Evolutionary conservation across 2,113 vertebrate genomes (phyloP), one percentile per base, ranked within the genome.

Genomic region (Atherinomorus stipes): DNA sequence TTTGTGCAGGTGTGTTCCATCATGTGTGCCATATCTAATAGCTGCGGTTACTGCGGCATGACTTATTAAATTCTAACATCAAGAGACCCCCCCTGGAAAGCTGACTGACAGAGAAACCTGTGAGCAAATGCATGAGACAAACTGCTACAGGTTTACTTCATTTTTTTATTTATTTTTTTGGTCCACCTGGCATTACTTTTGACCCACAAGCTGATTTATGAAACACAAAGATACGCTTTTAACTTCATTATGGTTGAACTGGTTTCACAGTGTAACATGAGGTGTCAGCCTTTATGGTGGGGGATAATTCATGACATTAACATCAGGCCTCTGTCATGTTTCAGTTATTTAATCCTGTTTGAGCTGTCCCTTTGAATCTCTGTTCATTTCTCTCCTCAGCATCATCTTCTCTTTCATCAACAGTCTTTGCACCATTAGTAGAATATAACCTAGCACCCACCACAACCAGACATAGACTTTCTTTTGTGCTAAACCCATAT

Each of bases 61-160:
- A 82, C 85, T 85, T 88, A 90, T 92, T 89, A 83, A 85, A 82
- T 81, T 34, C 71, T 81, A 80, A 87, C 83, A 83, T 84, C 80
- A 84, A 69, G 71, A 81, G 84, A 86, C 70, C 76, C 78, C 76
- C 78, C 83, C 74, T 67, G 47, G 74, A 85, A 85, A 52, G 64
- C 70, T 81, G 81, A 87, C 62, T 87, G 84, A 88, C 77, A 60
- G 53, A 7, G 7, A 19, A 38, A 64, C 65, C 61, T 40, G 25
- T 44, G 70, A 45, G 23, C 21, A 67, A 19, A 25, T 62, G 63
- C 56, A 7, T 18, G 38, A 71, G 9, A 66, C 47, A 66, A 42
- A 0, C 11, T 63, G 23, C 51, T 2, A 23, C 5, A 22, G 45
- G 34, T 76, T 34, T 25, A 21, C 18, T 15, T 60, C 18, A 72